Conservation (phyloP, 2,888 invertebrate genomes). For the Cybosia mesomella region DNA sequence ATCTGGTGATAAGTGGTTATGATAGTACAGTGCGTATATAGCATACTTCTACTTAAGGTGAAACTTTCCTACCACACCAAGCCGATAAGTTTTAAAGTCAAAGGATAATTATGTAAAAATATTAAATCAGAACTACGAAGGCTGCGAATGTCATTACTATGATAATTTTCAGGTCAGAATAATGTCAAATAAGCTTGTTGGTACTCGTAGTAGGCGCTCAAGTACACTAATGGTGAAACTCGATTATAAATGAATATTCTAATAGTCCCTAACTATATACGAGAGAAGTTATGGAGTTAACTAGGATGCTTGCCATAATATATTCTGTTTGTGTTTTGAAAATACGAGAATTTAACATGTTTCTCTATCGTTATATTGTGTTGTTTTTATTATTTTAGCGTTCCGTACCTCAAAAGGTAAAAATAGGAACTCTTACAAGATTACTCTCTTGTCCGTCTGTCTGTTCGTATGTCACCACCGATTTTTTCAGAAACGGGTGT, state of each 20-base stretch:
- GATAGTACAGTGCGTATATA: too few species aligned
- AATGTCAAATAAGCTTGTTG: slow-evolving; percentile 17
- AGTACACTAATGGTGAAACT: slow-evolving; percentile 43
- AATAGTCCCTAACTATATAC: slow-evolving; percentile 30
- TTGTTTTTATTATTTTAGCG: not conserved
- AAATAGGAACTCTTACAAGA: too few species aligned
- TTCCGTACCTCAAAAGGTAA: too few species aligned
- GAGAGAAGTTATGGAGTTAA: slow-evolving; percentile 12
- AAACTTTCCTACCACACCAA: too few species aligned
- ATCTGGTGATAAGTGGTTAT: too few species aligned
- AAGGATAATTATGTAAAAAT: not conserved
- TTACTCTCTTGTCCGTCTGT: too few species aligned
- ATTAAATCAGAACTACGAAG: not conserved
- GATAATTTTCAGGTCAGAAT: slow-evolving; percentile 23
- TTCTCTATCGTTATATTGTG: not conserved
- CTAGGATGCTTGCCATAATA: slow-evolving; percentile 9
- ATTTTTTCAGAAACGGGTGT: too few species aligned
- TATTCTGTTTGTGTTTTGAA: slow-evolving; percentile 2
- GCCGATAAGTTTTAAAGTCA: not conserved
- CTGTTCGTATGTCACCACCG: too few species aligned
- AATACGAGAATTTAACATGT: not conserved
- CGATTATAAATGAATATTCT: slow-evolving; percentile 55
- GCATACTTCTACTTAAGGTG: too few species aligned
- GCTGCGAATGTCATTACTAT: not conserved
- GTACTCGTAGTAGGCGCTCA: slow-evolving; percentile 12